Evolutionary conservation across 2,888 invertebrate species (phyloP).

Genomic region (Lycophotia porphyrea): DNA sequence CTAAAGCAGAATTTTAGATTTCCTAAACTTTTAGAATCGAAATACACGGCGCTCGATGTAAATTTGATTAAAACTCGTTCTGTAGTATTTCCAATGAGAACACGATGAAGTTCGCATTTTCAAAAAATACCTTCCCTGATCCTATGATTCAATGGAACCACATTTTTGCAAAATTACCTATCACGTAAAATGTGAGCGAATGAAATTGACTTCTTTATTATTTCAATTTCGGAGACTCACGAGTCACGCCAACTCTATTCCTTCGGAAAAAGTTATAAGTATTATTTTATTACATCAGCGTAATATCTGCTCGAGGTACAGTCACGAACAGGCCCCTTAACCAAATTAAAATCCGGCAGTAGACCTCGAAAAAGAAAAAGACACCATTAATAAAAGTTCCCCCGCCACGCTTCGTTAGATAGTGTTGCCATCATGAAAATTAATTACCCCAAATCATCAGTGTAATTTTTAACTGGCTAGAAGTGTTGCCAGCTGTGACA

Average conservation of each 20-base stretch:
- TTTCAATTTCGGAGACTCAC: constrained; percentile 46
- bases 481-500: constrained; percentile 67
- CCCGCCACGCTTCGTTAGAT: constrained; percentile 48
- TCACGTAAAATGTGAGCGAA: constrained; percentile 45
- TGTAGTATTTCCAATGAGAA: constrained; percentile 32
- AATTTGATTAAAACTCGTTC: constrained; percentile 37
- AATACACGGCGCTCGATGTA: constrained; percentile 17
- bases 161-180: constrained; percentile 43
- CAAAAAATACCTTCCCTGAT: constrained; percentile 18
- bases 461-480: constrained; percentile 58
- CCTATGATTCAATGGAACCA: constrained; percentile 45
- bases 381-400: constrained; percentile 54
- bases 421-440: constrained; percentile 59
- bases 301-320: constrained; percentile 12
- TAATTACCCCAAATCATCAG: constrained; percentile 61
- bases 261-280: constrained; percentile 44
- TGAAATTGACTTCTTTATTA: constrained; percentile 52
- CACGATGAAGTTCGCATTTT: constrained; percentile 22
- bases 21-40: constrained; percentile 24
- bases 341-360: constrained; percentile 33
- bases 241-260: constrained; percentile 40
- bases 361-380: constrained; percentile 40
- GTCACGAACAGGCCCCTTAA: constrained; percentile 30
- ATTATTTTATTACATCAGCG: constrained; percentile 44
- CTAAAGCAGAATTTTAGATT: constrained; percentile 32